Evolutionary conservation across 2,113 vertebrate species (phyloP).

Genomic region (Corvus hawaiiensis): DNA sequence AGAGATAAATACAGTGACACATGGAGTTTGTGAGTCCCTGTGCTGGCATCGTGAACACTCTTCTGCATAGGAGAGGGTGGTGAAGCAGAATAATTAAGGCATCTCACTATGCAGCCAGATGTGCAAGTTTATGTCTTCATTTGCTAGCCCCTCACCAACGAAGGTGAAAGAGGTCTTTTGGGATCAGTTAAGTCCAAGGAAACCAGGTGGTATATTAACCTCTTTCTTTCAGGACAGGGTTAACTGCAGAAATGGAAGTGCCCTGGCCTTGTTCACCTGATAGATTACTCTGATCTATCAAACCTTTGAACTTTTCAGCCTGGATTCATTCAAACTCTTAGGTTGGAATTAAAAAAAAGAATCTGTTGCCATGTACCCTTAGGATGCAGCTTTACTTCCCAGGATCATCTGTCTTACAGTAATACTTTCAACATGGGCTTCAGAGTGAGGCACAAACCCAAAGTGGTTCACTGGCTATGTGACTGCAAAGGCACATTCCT

Average conservation of each 20-base stretch:
- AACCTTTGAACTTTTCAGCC: background rate
- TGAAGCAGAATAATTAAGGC: background rate
- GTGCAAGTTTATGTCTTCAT: background rate
- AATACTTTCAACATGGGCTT: background rate
- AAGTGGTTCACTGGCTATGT: background rate
- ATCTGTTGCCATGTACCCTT: background rate
- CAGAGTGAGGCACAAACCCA: background rate
- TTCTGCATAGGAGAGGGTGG: background rate
- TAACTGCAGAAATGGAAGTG: background rate
- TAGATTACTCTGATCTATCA: background rate
- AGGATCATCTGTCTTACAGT: background rate
- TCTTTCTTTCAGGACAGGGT: background rate
- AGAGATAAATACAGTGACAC: background rate
- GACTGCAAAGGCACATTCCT: background rate
- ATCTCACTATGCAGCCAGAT: background rate
- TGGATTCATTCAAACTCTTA: background rate
- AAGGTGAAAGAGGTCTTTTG: background rate
- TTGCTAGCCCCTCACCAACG: background rate
- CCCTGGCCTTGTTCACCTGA: background rate
- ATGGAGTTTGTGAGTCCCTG: background rate
- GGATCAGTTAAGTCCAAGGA: background rate
- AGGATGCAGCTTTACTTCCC: background rate
- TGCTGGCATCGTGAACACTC: background rate
- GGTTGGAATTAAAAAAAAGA: background rate
- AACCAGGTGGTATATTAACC: background rate